These are phyloP conservation scores for Helicoverpa assulta DNA, from an alignment of 2,888 invertebrate species.

Conservation along the genomic window DNA sequence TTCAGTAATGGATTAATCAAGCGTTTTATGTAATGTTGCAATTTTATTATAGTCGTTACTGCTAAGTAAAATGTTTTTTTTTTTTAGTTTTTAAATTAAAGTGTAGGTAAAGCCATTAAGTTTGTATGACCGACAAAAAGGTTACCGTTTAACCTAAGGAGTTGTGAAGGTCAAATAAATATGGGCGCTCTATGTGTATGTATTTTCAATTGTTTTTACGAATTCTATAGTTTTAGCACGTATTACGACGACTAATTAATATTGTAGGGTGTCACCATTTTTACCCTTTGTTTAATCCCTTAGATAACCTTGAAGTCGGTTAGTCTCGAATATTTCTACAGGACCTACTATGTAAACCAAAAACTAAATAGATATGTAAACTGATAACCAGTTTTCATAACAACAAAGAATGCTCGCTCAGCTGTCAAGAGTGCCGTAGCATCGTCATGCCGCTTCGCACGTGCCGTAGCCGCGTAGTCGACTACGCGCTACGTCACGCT, in stretches of 20 bases:
- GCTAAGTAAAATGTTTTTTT: slow-evolving; percentile 14
- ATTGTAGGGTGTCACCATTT: too few relatives aligned
- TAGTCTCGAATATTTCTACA: slow-evolving; percentile 2
- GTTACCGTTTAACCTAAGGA: background rate
- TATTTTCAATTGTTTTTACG: too few relatives aligned
- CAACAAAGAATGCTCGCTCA: background rate
- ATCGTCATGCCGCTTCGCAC: slow-evolving; percentile 16
- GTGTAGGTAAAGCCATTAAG: background rate
- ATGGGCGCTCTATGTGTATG: too few relatives aligned
- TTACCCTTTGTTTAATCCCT: too few relatives aligned
- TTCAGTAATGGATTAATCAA: slow-evolving; percentile 20
- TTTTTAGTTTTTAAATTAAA: background rate
- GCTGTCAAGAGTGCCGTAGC: slow-evolving; percentile 7
- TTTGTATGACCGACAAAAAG: background rate
- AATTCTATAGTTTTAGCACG: too few relatives aligned
- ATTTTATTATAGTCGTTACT: too few relatives aligned
- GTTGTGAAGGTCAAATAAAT: too few relatives aligned
- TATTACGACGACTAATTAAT: too few relatives aligned
- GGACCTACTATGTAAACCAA: background rate
- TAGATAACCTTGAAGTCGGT: background rate
- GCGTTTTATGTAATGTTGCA: background rate
- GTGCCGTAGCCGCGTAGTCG: slow-evolving; percentile 55
- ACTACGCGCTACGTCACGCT: slow-evolving; percentile 60
- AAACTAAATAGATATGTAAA: slow-evolving; percentile 4
- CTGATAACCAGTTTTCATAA: slow-evolving; percentile 1